phyloP scores from a whole-genome alignment of 2,797 vertebrate genomes.

The Pantherophis vulpinus region DNA sequence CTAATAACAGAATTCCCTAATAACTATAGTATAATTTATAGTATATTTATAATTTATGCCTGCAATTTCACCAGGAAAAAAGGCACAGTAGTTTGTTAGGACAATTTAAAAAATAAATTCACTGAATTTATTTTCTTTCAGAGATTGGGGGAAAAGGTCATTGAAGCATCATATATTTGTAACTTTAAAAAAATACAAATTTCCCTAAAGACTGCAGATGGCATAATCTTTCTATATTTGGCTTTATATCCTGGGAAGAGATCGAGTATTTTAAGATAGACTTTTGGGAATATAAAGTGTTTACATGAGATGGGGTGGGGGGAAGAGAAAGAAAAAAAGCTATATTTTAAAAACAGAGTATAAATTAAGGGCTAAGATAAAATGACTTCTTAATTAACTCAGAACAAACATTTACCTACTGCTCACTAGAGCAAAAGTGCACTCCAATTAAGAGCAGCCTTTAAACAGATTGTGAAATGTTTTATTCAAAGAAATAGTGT shows the following conservation, averaged over 20 bases:
- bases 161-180: slow-evolving; percentile 38
- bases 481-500: slow-evolving; percentile 40
- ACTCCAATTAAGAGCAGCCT: slow-evolving; percentile 45
- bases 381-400: slow-evolving; percentile 70
- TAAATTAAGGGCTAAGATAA: slow-evolving; percentile 63
- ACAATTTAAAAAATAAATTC: neutral
- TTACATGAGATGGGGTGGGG: slow-evolving; percentile 44
- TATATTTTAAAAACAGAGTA: slow-evolving; percentile 52
- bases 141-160: slow-evolving; percentile 17
- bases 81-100: neutral
- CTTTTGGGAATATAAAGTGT: slow-evolving; percentile 65
- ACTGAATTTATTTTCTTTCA: slow-evolving; percentile 27
- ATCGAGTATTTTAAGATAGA: slow-evolving; percentile 60
- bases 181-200: slow-evolving; percentile 55
- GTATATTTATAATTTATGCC: neutral
- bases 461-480: slow-evolving; percentile 33
- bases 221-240: slow-evolving; percentile 65
- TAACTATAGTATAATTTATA: neutral
- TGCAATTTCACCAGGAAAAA: neutral
- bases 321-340: slow-evolving; percentile 19
- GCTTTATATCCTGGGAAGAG: slow-evolving; percentile 60
- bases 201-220: slow-evolving; percentile 60
- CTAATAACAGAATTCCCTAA: neutral
- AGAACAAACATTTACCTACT: slow-evolving; percentile 63
- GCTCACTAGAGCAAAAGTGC: slow-evolving; percentile 16